Evolutionary conservation across 35 echinoderm and acorn worm genomes (phyloP), one percentile per base, ranked within the genome.

Genomic region (Apostichopus japonicus): DNA sequence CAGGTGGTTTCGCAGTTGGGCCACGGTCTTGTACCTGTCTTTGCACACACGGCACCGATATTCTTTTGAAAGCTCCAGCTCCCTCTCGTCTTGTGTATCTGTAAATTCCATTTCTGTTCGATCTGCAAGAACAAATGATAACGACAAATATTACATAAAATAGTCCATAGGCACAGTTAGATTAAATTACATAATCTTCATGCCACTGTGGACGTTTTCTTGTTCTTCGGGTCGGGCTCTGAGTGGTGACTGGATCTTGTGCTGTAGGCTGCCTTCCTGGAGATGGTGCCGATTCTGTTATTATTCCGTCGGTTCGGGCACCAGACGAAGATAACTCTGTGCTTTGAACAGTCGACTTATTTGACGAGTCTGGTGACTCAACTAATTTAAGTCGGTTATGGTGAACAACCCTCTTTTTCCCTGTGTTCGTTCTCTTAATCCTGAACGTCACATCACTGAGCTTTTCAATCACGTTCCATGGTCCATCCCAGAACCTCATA

Each of bases 301-400:
- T 17, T 52, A 52, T 33, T 27, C 5, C 79, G 54, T 83, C 79
- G 54, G 79, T 83, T 52, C 27, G 6, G 16, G 54, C 79, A 33
- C 79, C 79, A 52, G 79, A 22, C 16, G 24, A 5, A 24, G 15
- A n/a, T n/a, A n/a, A n/a, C n/a, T n/a, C n/a, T n/a, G n/a, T n/a
- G n/a, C n/a, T n/a, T n/a, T n/a, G n/a, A n/a, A n/a, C n/a, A n/a
- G n/a, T n/a, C n/a, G n/a, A n/a, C n/a, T n/a, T n/a, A n/a, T n/a
- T n/a, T n/a, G n/a, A n/a, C n/a, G n/a, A 15, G 2, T 87, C 15
- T 63, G 10, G 16, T 23, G 52, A n/a, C 24, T 86, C 83, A 1
- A 58, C 10, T 15, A 63, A 15, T 58, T 87, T 87, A 5, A 87
- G 58, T 87, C 86, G 56, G 15, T 87, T 87, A 19, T 72, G 58